Conservation (phyloP, 1,140 invertebrate species). For the Heliconius hewitsoni region DNA sequence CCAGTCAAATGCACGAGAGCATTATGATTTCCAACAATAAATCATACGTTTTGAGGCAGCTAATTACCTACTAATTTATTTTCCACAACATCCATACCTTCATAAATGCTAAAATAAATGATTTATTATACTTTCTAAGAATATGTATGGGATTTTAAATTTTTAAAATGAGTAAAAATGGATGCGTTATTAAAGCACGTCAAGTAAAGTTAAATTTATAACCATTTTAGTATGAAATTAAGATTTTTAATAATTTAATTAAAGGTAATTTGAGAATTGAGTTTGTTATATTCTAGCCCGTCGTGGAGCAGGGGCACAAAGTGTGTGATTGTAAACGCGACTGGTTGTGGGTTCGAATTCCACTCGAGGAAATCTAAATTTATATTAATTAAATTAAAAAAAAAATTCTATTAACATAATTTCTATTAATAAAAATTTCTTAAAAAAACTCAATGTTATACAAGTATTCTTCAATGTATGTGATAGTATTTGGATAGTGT, state of each 20-base stretch:
- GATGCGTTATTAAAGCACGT: conserved; percentile 21
- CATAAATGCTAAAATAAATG: conserved; percentile 59
- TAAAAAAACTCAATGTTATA: too few species aligned
- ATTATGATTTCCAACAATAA: conserved; percentile 46
- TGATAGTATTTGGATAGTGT: conserved; percentile 12
- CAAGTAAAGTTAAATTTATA: neutral
- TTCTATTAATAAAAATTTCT: too few species aligned
- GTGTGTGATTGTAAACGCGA: too few species aligned
- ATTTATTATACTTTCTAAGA: conserved; percentile 61
- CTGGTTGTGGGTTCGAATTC: too few species aligned
- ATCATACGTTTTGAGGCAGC: conserved; percentile 49
- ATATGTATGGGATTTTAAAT: conserved; percentile 38
- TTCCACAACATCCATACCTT: conserved; percentile 45
- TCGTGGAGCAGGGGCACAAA: too few species aligned
- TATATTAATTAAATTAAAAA: too few species aligned
- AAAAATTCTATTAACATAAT: too few species aligned
- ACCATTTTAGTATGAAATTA: neutral
- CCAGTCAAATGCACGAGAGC: conserved; percentile 20
- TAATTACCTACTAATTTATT: conserved; percentile 51
- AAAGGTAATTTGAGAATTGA: too few species aligned
- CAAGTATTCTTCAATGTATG: neutral
- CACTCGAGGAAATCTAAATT: too few species aligned
- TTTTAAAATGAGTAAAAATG: conserved; percentile 14
- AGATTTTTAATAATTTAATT: neutral
- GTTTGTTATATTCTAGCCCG: too few species aligned